Conservation (phyloP, 2,888 invertebrate species). For the Protodeltote pygarga region DNA sequence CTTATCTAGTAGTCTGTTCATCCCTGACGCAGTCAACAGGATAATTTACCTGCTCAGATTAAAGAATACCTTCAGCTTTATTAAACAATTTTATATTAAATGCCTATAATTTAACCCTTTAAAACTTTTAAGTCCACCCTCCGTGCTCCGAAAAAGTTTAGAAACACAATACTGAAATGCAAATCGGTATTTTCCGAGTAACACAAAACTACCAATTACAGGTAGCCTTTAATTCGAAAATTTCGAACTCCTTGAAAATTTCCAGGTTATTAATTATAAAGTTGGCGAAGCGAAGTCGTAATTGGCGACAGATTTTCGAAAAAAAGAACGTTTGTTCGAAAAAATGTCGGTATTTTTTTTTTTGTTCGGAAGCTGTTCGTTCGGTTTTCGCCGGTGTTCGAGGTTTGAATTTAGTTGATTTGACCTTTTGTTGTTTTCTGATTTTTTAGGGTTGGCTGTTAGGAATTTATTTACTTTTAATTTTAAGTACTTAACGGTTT, state of each 20-base stretch:
- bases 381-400: conserved; percentile 42
- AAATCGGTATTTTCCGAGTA: conserved; percentile 31
- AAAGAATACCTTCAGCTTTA: too few species aligned
- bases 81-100: too few species aligned
- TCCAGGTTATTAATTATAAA: conserved; percentile 48
- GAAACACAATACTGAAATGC: conserved; percentile 38
- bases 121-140: conserved; percentile 10
- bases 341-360: conserved; percentile 9
- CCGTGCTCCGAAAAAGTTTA: conserved; percentile 30
- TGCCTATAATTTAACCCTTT: background rate
- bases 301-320: conserved; percentile 37
- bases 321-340: conserved; percentile 30
- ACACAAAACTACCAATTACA: conserved; percentile 49
- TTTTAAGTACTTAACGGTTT: background rate
- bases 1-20: too few species aligned
- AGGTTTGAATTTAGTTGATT: conserved; percentile 36
- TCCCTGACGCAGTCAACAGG: too few species aligned
- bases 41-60: too few species aligned
- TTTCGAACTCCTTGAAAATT: conserved; percentile 38
- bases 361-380: conserved; percentile 17
- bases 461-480: conserved; percentile 1
- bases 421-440: conserved; percentile 21
- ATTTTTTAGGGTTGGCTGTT: background rate
- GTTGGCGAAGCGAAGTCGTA: conserved; percentile 31
- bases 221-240: background rate